A percentile compares a stretch with the other conserved stretches of the same genome.
Conservation (phyloP, 2,888 invertebrate species). For the Mylabris sibirica region DNA sequence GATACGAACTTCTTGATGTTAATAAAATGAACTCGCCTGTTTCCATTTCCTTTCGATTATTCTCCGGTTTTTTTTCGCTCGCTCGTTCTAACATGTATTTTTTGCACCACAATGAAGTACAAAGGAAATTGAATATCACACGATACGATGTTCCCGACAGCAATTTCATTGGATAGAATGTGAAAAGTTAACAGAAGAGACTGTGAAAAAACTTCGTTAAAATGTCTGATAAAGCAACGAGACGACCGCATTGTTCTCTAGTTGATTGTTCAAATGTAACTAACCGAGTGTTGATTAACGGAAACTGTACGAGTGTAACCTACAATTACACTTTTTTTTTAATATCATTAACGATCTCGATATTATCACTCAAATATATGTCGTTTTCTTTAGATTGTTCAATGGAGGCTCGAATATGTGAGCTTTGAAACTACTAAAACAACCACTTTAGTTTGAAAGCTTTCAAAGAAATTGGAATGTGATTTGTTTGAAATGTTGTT, state of each 20-base stretch:
- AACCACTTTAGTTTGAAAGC: neutral
- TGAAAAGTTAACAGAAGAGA: neutral
- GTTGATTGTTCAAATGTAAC: constrained; percentile 22
- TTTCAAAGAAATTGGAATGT: neutral
- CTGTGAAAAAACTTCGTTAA: constrained; percentile 10
- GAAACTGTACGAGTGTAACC: too few relatives aligned
- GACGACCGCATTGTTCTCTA: constrained; percentile 23
- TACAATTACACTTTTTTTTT: too few relatives aligned
- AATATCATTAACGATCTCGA: too few relatives aligned
- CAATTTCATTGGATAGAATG: neutral
- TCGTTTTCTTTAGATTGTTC: too few relatives aligned
- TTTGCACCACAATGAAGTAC: neutral
- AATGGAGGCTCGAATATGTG: too few relatives aligned
- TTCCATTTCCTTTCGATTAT: constrained; percentile 8
- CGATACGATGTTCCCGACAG: neutral
- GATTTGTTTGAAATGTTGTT: constrained; percentile 4
- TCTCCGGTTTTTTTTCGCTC: neutral
- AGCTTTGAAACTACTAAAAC: neutral
- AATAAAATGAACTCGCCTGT: neutral
- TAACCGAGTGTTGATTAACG: constrained; percentile 10
- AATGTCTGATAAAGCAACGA: constrained; percentile 12
- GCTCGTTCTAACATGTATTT: neutral
- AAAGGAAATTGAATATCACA: constrained; percentile 6
- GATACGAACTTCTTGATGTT: neutral
- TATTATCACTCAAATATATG: too few relatives aligned